Evolutionary conservation across 1,140 invertebrate genomes (phyloP).

Genomic region (Apis cerana): DNA sequence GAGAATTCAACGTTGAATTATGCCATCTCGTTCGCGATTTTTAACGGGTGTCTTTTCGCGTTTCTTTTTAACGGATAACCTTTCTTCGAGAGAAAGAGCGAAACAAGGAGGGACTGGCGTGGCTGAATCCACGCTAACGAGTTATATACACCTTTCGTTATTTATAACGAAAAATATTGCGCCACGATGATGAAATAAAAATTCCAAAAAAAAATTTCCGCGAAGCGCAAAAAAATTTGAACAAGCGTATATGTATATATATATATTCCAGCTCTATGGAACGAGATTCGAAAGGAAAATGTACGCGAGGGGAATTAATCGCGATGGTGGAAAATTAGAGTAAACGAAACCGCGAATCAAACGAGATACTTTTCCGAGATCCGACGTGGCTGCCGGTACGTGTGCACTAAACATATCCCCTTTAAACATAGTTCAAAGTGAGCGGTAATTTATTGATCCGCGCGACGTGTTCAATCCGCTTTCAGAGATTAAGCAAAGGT

Average conservation of each 20-base stretch:
- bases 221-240: too few relatives aligned
- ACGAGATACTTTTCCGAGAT: background rate
- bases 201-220: too few relatives aligned
- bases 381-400: background rate
- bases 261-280: too few relatives aligned
- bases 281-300: background rate
- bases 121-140: too few relatives aligned
- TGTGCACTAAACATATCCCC: conserved; percentile 23
- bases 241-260: too few relatives aligned
- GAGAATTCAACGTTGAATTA: background rate
- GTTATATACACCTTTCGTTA: too few relatives aligned
- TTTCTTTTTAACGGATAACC: background rate
- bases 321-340: background rate
- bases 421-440: conserved; percentile 45
- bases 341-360: background rate
- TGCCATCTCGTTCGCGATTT: conserved; percentile 3
- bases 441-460: conserved; percentile 52
- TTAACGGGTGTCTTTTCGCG: background rate
- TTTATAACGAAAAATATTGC: too few relatives aligned
- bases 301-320: background rate
- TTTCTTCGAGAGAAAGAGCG: too few relatives aligned
- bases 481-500: conserved; percentile 37
- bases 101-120: too few relatives aligned
- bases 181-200: too few relatives aligned
- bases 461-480: conserved; percentile 42